Conservation (phyloP, 2,797 vertebrate species). For the Phyllotis vaccarum region DNA sequence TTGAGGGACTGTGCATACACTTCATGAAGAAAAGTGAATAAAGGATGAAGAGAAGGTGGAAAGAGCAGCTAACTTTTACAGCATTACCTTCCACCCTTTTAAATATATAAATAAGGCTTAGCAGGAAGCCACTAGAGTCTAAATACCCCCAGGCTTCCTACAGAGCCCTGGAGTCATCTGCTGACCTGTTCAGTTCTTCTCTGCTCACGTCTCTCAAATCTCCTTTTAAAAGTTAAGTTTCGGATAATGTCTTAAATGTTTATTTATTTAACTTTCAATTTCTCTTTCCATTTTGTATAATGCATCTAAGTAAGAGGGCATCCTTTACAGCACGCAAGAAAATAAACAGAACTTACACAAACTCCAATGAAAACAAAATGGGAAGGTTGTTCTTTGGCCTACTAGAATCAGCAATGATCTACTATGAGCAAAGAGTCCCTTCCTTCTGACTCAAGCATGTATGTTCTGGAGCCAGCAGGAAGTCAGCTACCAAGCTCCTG, state of each 20-base stretch:
- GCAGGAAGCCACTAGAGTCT: background rate
- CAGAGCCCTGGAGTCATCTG: background rate
- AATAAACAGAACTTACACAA: slow-evolving; percentile 40
- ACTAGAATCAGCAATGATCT: background rate
- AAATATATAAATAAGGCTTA: background rate
- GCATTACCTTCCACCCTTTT: background rate
- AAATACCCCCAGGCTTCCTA: background rate
- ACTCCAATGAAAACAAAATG: slow-evolving; percentile 1
- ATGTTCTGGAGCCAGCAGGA: background rate
- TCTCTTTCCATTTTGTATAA: background rate
- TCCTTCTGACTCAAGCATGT: slow-evolving; percentile 42
- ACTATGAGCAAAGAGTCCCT: background rate
- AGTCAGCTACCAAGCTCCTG: background rate
- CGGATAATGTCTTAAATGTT: background rate
- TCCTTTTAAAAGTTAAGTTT: slow-evolving; percentile 15
- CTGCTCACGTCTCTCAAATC: background rate
- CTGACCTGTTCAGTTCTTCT: background rate
- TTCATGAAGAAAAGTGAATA: background rate
- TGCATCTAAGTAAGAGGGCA: background rate
- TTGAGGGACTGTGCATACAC: background rate
- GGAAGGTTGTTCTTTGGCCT: background rate
- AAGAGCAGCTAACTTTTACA: background rate
- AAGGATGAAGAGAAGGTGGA: background rate
- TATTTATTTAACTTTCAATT: slow-evolving; percentile 21
- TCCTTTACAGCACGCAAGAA: background rate